Conservation (phyloP, 2,797 vertebrate genomes). For the Chelmon rostratus region DNA sequence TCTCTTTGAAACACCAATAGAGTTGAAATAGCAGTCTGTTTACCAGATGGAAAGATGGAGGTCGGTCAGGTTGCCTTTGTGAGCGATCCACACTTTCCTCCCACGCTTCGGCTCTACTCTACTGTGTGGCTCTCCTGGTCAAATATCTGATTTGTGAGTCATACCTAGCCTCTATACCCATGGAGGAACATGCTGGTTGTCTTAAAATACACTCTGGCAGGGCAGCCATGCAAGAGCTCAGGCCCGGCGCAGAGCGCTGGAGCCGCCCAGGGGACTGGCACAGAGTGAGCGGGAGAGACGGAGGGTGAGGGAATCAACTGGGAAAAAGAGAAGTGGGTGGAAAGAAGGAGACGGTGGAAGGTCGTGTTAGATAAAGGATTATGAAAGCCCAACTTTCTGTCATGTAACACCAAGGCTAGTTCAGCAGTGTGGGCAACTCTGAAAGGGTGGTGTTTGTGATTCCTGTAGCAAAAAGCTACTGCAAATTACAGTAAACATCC, state of each 20-base stretch:
- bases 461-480: constrained; percentile 22
- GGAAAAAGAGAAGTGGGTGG: constrained; percentile 71
- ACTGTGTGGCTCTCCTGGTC: constrained; percentile 80
- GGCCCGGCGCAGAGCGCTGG: constrained; percentile 59
- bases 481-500: constrained; percentile 44
- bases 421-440: constrained; percentile 62
- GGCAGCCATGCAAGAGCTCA: constrained; percentile 73
- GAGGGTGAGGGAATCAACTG: constrained; percentile 67
- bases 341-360: constrained; percentile 72
- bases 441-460: constrained; percentile 40
- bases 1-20: constrained; percentile 72
- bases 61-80: constrained; percentile 80
- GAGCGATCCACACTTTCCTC: constrained; percentile 81
- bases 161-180: constrained; percentile 78
- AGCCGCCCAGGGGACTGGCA: constrained; percentile 72
- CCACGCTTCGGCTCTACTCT: constrained; percentile 78
- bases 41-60: constrained; percentile 82
- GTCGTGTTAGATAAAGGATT: constrained; percentile 74
- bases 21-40: constrained; percentile 79
- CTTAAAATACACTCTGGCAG: constrained; percentile 84
- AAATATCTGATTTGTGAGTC: constrained; percentile 86
- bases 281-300: constrained; percentile 62
- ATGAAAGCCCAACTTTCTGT: constrained; percentile 75
- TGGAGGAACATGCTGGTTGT: constrained; percentile 80
- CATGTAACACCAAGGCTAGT: constrained; percentile 66